Evolutionary conservation across 2,113 vertebrate species (phyloP), one percentile per base, ranked within the genome.

Genomic region (Stegastes partitus): DNA sequence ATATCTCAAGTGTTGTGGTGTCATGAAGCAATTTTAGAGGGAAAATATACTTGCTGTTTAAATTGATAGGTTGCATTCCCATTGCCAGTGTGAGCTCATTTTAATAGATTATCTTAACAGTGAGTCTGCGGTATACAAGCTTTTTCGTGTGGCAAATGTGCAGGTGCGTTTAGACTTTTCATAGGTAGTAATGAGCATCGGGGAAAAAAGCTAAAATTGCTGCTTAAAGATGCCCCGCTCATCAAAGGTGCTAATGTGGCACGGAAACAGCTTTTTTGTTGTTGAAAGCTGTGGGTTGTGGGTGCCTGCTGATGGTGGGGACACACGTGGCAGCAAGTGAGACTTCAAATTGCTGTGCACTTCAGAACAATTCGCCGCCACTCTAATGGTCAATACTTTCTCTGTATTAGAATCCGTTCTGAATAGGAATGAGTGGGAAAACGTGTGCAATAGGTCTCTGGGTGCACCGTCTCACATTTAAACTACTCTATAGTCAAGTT

Each of bases 221-320:
- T 62, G 66, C 53, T 62, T 47, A 34, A 72, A 44, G 55, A 66
- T 53, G 12, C 18, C 55, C 16, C 44, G 26, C 1, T 70, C 31
- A 58, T n/a, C 8, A 76, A 66, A 77, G n/a, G 51, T 61, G 31
- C 56, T 73, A 76, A 74, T 61, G 77, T 62, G 66, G 44, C 42
- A 72, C 9, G 69, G 26, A 55, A 50, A 68, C 18, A 37, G 26
- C 23, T 61, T 70, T n/a, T 42, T 37, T 53, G 49, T 71, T 64
- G 47, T 42, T 23, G 18, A 31, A 53, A 79, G 47, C 21, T 37
- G 23, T 34, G 18, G 21, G 7, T 62, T 65, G 74, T 56, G 58
- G 45, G 51, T 67, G 26, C 10, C 12, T 63, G 57, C 37, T 71
- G 39, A 69, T 28, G 22, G 55, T 26, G 28, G 47, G 31, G 50